Evolutionary conservation across 2,113 vertebrate genomes (phyloP), one percentile per base, ranked within the genome.

Genomic region (Loxodonta africana): DNA sequence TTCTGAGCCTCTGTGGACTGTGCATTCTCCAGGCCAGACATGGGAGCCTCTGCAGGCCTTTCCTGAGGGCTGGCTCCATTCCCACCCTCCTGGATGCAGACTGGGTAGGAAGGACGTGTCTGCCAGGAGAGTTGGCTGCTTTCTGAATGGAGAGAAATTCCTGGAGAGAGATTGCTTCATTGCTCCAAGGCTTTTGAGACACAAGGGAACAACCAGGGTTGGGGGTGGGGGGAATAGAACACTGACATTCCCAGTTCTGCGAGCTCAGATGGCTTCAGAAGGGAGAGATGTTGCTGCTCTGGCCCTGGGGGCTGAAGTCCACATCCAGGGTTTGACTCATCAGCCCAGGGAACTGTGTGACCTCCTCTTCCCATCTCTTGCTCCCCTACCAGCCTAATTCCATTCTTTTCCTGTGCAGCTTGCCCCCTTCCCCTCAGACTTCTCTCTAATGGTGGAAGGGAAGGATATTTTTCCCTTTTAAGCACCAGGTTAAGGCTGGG

Each of bases 1-100:
- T 99, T 99, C 99, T 99, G 97, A 97, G 95, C 63, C 80, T 78
- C 71, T 51, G 74, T 30, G 57, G 77, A 76, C 76, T 76, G 76
- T 88, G 90, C 80, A 44, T 69, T 90, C 94, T 90, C 91, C 25
- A 33, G 57, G 94, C 73, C 6, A 1, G 90, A 77, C n/a, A 0
- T 12, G 17, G 23, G 69, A 37, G 21, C 76, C 74, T 53, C 21
- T 8, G 0, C 11, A 62, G 83, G 23, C 69, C 78, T 90, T 83
- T 71, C 91, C 87, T 17, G 60, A 93, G 90, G 90, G 60, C 94
- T 83, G 67, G 91, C 89, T 77, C 71, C 60, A 41, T 74, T 81
- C 85, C 85, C 41, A 62, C 48, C 84, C 74, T 60, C 44, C 48
- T 44, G 65, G 78, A 74, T 74, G 53, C 96, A 96, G 88, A 26